A percentile compares a stretch with the other conserved stretches of the same genome.
phyloP scores from a whole-genome alignment of 2,797 vertebrate species.

The Takifugu rubripes region DNA sequence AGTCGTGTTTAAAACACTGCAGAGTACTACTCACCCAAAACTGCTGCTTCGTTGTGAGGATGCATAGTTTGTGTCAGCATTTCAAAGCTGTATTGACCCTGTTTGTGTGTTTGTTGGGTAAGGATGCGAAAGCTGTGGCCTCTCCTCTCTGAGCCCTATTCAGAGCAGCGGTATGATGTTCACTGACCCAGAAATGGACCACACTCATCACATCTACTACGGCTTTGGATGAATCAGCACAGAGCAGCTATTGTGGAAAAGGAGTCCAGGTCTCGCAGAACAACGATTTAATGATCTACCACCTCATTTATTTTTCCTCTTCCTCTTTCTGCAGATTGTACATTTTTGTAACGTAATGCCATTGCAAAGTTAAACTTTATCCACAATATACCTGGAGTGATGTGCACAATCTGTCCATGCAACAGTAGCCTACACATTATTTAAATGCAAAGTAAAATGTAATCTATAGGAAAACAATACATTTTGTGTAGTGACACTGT shows the following conservation, averaged over 20 bases:
- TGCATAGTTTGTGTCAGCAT: slow-evolving; percentile 40
- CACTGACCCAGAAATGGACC: slow-evolving; percentile 77
- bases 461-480: no score
- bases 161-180: slow-evolving; percentile 58
- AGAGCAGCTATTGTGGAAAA: slow-evolving; percentile 64
- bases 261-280: slow-evolving; percentile 31
- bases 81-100: slow-evolving; percentile 39
- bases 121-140: slow-evolving; percentile 41
- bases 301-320: slow-evolving; percentile 15
- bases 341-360: background rate
- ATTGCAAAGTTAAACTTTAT: background rate
- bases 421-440: no score
- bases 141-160: slow-evolving; percentile 57
- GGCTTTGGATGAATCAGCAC: slow-evolving; percentile 73
- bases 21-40: slow-evolving; percentile 22
- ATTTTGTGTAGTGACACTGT: no score
- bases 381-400: background rate
- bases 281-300: slow-evolving; percentile 37
- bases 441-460: no score
- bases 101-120: slow-evolving; percentile 33
- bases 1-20: background rate
- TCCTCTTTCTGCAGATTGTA: slow-evolving; percentile 14
- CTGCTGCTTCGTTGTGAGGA: slow-evolving; percentile 34
- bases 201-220: slow-evolving; percentile 75
- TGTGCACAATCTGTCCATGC: no score